Base-by-base conservation (phyloP, 2,888 invertebrate genomes). In the Agriotes lineatus region DNA sequence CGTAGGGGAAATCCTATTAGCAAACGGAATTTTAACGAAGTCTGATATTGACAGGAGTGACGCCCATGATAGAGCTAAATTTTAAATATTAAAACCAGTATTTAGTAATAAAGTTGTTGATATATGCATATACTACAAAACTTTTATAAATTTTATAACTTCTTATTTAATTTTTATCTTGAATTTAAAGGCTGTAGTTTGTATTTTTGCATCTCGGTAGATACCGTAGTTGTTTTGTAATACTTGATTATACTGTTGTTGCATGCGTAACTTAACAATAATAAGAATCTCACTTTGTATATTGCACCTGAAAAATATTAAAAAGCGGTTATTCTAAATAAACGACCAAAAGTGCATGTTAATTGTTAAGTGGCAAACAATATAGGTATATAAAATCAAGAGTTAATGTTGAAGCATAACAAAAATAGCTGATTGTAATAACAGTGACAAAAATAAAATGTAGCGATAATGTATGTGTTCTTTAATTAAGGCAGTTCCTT, bases 321-420 rank as follows among this genome's bases (percentile, higher is more conserved):
- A 48, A 50, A 50, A 52, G 52, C 52, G 52, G 18, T 52, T 52
- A 52, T 52, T 52, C 52, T 52, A 52, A 52, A 52, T 52, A 30
- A 22, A 52, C n/a, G 52, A 52, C 52, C 52, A 52, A 52, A 30
- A 52, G 52, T 52, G 52, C 52, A 52, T 33, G 52, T 52, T 52
- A 52, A 52, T 25, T 52, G 52, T 52, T 52, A 19, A 52, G n/a
- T 33, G 33, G 52, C 14, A 52, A 30, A 16, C 2, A 33, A 52
- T 42, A 42, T 7, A n/a, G n/a, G n/a, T n/a, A 18, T 44, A 10
- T 18, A 44, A 44, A 44, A 7, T 44, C 2, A 1, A 12, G 19
- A 33, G 33, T 33, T 52, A 52, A 33, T 52, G 52, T 33, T 52
- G 16, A 30, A 7, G 0, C 14, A 33, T 33, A 33, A 52, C 19